A percentile compares a stretch with the other conserved stretches of the same genome.
Conservation (phyloP, 37 sponge, comb jelly and placozoan genomes). For the Crambe crambe region DNA sequence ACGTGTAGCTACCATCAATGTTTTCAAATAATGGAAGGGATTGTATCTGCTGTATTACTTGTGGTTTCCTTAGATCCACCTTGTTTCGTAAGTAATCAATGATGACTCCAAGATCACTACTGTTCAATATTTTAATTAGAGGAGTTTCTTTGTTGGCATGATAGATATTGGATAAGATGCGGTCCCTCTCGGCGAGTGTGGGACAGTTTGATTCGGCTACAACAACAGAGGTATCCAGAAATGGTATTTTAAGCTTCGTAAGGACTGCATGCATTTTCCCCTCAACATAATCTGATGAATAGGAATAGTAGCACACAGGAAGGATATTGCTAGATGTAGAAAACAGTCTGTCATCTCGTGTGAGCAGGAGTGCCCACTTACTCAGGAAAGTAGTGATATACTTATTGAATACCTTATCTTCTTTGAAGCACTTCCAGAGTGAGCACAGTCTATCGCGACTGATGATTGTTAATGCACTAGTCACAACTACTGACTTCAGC, state of each 20-base stretch:
- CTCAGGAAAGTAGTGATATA: constrained; percentile 19
- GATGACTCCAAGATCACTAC: neutral
- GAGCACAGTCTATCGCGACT: neutral
- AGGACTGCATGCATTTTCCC: neutral
- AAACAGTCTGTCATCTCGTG: constrained; percentile 17
- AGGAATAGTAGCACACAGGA: neutral
- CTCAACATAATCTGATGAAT: neutral
- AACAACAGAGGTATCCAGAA: constrained; percentile 24
- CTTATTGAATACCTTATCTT: constrained; percentile 12
- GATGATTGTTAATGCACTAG: neutral
- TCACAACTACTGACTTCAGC: neutral
- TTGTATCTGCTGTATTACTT: too few species aligned
- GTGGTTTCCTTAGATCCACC: neutral
- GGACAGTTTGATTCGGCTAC: neutral
- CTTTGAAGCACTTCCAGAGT: neutral
- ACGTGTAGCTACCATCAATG: too few species aligned
- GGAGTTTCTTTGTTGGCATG: neutral
- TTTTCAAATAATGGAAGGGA: too few species aligned
- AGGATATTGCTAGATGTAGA: neutral
- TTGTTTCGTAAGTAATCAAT: constrained; percentile 34
- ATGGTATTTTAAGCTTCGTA: constrained; percentile 17
- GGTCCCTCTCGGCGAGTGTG: neutral
- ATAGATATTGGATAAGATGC: constrained; percentile 5
- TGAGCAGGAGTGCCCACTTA: constrained; percentile 36
- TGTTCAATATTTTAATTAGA: neutral